Conservation (phyloP, 2,888 invertebrate species). For the Sinopyrophorus schimmeli region DNA sequence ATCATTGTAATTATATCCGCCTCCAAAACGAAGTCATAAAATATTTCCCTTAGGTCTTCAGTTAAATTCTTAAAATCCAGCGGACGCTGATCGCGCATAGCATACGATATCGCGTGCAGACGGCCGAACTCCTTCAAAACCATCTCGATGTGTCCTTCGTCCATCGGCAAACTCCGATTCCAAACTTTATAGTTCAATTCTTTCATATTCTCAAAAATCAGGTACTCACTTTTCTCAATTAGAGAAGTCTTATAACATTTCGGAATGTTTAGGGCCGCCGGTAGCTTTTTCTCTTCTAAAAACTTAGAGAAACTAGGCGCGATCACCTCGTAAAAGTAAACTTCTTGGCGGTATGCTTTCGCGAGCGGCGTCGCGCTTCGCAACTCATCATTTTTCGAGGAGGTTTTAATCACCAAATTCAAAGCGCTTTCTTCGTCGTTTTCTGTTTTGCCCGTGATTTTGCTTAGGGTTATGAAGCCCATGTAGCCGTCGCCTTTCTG, state of each 20-base stretch:
- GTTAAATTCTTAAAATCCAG: slow-evolving; percentile 22
- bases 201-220: slow-evolving; percentile 44
- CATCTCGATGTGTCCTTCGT: slow-evolving; percentile 40
- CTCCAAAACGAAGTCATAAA: too few relatives aligned
- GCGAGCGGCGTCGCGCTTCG: neutral
- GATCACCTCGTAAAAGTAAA: slow-evolving; percentile 6
- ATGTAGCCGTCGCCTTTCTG: slow-evolving; percentile 41
- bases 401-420: slow-evolving; percentile 25
- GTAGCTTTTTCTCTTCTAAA: slow-evolving; percentile 2
- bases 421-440: slow-evolving; percentile 20
- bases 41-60: neutral
- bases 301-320: neutral
- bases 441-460: slow-evolving; percentile 28
- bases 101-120: slow-evolving; percentile 45
- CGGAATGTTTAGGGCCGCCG: neutral
- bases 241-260: slow-evolving; percentile 1
- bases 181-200: slow-evolving; percentile 38
- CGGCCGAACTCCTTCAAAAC: slow-evolving; percentile 44
- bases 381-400: slow-evolving; percentile 5
- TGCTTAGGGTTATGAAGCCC: slow-evolving; percentile 36
- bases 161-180: slow-evolving; percentile 40
- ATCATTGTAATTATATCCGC: too few relatives aligned
- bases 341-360: slow-evolving; percentile 2
- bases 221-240: slow-evolving; percentile 22
- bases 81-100: slow-evolving; percentile 40